A percentile compares a stretch with the other conserved stretches of the same genome.
phyloP scores from a whole-genome alignment of 23 tunicate species.

The Aplidium turbinatum region DNA sequence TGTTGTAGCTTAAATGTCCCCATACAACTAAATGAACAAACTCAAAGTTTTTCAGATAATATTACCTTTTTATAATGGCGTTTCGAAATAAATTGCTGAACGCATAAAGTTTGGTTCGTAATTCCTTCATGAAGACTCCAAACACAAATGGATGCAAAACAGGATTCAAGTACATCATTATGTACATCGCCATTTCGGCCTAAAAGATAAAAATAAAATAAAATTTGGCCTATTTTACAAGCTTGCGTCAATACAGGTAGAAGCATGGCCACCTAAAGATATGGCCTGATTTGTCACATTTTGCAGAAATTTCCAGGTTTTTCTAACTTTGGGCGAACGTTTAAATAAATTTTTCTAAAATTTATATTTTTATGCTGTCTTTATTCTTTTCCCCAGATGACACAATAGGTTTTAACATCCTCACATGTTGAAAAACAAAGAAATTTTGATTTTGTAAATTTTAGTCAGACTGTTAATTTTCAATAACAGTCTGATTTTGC shows the following conservation, averaged over 20 bases:
- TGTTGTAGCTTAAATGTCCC: not conserved
- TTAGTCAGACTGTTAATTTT: too few species aligned
- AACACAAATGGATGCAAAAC: constrained; percentile 76
- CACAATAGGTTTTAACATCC: too few species aligned
- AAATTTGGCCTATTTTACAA: not conserved
- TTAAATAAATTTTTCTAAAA: too few species aligned
- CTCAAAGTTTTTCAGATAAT: not conserved
- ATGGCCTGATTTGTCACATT: too few species aligned
- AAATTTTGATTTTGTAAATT: too few species aligned
- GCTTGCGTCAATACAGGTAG: not conserved
- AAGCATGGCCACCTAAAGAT: too few species aligned
- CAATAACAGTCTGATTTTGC: too few species aligned
- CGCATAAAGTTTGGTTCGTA: constrained; percentile 16
- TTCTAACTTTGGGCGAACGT: too few species aligned
- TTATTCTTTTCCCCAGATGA: too few species aligned
- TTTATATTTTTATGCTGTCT: too few species aligned
- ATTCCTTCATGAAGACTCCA: constrained; percentile 64
- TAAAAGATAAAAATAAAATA: constrained; percentile 3
- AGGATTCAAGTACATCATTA: constrained; percentile 70
- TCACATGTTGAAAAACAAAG: too few species aligned
- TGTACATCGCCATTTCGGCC: constrained; percentile 53
- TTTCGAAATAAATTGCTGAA: constrained; percentile 4
- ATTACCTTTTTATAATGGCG: constrained; percentile 9
- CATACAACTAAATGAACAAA: not conserved
- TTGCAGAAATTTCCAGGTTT: too few species aligned